Conservation (phyloP, 1,140 invertebrate genomes). For the Scaptomyza graminum region DNA sequence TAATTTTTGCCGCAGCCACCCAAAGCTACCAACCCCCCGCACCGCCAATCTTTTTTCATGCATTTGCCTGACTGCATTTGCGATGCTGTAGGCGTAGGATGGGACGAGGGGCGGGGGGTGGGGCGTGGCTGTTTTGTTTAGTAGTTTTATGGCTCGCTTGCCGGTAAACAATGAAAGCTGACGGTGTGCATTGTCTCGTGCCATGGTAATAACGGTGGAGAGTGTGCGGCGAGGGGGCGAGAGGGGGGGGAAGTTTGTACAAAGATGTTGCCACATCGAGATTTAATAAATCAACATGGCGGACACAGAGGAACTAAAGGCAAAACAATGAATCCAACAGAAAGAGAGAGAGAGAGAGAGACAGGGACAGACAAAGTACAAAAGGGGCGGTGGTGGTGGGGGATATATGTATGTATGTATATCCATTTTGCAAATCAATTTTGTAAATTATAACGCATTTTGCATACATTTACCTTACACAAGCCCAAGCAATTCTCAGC, state of each 20-base stretch:
- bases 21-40: neutral
- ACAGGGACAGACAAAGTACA: neutral
- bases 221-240: neutral
- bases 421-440: constrained; percentile 58
- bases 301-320: constrained; percentile 3
- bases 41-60: constrained; percentile 31
- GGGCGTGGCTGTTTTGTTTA: constrained; percentile 71
- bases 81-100: constrained; percentile 28
- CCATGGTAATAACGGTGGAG: constrained; percentile 52
- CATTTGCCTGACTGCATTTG: constrained; percentile 59
- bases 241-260: neutral
- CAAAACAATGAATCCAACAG: neutral
- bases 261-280: constrained; percentile 39
- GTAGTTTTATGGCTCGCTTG: constrained; percentile 78
- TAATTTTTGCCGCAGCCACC: constrained; percentile 73
- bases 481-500: constrained; percentile 33
- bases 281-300: constrained; percentile 70
- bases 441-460: constrained; percentile 54
- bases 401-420: no score
- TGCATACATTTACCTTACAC: constrained; percentile 26
- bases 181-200: constrained; percentile 73
- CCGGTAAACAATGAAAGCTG: constrained; percentile 72
- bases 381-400: neutral
- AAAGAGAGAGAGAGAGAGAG: neutral
- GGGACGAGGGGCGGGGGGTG: constrained; percentile 17